Base-by-base conservation (phyloP, 1,140 invertebrate species). In the Steinernema feltiae region DNA sequence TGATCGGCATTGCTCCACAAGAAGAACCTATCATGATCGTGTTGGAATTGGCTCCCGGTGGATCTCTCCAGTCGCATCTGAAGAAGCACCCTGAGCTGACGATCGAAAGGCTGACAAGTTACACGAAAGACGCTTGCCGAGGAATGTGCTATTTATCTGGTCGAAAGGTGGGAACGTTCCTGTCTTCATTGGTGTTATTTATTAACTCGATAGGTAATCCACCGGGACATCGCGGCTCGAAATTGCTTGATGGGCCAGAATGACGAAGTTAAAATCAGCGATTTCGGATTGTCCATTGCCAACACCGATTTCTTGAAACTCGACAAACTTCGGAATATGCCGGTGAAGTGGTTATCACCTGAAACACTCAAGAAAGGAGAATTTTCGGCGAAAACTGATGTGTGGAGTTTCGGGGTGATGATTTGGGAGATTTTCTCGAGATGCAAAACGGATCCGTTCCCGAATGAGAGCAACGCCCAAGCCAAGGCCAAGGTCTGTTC, bases 301-400 rank as follows among this genome's bases (percentile, higher is more conserved):
- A 77, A 77, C 31, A 76, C 72, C 30, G n/a, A 73, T 53, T 76
- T 75, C 69, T 69, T 72, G 48, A 75, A 78, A 72, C 35, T 41
- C 35, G 35, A 75, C 24, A 78, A 79, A 41, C 24, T 79, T 32
- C 31, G 48, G 32, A 78, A 73, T 69, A 87, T 96, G 77, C 93
- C 93, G 18, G 90, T 92, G 0, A 83, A 92, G 27, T 92, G 93
- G 93, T 95, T 96, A 93, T 91, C 93, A 2, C 95, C 95, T 29
- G 95, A 98, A 87, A 95, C 93, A 82, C 89, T 98, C 69, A 93
- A 93, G 82, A 94, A 97, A 87, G 94, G 94, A 29, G 91, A 94
- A 30, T 96, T 94, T 87, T 93, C 92, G 21, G 92, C 90, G 86
- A 91, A 89, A 84, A 95, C 93, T 48, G 95, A 98, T 88, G 92